phyloP scores from a whole-genome alignment of 2,888 invertebrate species.

The Perizoma flavofasciatum region DNA sequence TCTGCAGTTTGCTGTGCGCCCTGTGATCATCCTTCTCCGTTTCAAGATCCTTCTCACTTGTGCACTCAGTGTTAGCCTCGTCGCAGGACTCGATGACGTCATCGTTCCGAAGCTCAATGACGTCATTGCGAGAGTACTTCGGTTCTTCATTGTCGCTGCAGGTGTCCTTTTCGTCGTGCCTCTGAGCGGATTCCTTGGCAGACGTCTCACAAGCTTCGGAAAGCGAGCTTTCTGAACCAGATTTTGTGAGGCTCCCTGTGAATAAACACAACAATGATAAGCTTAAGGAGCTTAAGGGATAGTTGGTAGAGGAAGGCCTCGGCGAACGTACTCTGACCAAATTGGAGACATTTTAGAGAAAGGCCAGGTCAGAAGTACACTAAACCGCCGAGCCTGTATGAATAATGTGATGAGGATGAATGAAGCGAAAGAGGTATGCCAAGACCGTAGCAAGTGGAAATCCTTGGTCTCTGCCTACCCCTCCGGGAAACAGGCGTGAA shows the following conservation, averaged over 20 bases:
- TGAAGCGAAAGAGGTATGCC: no score
- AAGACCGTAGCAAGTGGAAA: no score
- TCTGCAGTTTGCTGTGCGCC: conserved; percentile 60
- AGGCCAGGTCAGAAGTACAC: no score
- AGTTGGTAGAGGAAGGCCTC: no score
- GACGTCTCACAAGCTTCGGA: conserved; percentile 89
- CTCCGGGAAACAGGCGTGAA: no score
- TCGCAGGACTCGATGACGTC: conserved; percentile 55
- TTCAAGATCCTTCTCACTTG: conserved; percentile 66
- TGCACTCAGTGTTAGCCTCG: conserved; percentile 63
- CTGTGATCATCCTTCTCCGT: conserved; percentile 48
- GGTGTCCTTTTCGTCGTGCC: conserved; percentile 88
- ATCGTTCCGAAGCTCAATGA: conserved; percentile 19
- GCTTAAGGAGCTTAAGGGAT: no score
- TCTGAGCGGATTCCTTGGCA: conserved; percentile 88
- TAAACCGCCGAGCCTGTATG: no score
- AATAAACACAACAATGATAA: conserved; percentile 1
- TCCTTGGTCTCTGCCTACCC: no score
- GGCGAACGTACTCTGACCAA: no score
- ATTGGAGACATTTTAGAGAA: no score
- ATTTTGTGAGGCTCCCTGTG: conserved; percentile 85
- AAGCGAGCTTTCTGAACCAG: conserved; percentile 94
- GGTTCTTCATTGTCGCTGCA: conserved; percentile 87
- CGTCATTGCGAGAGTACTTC: conserved; percentile 38
- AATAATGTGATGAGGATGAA: no score